Conservation (phyloP, 92 coral and sea anemone species). For the Porites cylindrica region DNA sequence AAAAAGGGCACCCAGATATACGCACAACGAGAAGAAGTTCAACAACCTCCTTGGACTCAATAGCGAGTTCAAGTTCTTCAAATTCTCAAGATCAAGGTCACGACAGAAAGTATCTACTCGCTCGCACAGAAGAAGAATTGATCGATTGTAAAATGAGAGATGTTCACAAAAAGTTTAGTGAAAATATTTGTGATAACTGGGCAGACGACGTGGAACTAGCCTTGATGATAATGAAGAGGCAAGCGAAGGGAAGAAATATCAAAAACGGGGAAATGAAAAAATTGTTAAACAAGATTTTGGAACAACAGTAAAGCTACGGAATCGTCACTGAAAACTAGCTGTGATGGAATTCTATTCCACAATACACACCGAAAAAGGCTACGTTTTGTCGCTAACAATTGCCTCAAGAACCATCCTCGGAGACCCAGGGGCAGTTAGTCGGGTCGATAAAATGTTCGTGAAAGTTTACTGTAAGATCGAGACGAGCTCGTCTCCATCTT, state of each 20-base stretch:
- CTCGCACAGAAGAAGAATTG: constrained; percentile 29
- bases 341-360: neutral
- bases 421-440: too few relatives aligned
- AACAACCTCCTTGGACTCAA: constrained; percentile 8
- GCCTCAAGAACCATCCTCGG: too few relatives aligned
- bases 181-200: constrained; percentile 15
- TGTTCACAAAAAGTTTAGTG: constrained; percentile 15
- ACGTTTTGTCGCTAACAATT: too few relatives aligned
- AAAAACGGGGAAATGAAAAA: constrained; percentile 11
- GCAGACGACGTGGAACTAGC: constrained; percentile 38
- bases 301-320: constrained; percentile 4
- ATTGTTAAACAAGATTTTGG: constrained; percentile 12
- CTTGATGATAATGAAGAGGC: constrained; percentile 8
- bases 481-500: too few relatives aligned
- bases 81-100: constrained; percentile 19
- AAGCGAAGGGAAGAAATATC: neutral
- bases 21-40: constrained; percentile 3
- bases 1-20: neutral
- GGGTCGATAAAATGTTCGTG: too few relatives aligned
- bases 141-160: constrained; percentile 32
- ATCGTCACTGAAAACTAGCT: neutral
- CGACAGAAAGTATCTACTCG: constrained; percentile 6
- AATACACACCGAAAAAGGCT: neutral
- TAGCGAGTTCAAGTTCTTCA: neutral
- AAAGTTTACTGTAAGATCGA: too few relatives aligned